Evolutionary conservation across 2,113 vertebrate species (phyloP).

Genomic region (Callocephalon fimbriatum): DNA sequence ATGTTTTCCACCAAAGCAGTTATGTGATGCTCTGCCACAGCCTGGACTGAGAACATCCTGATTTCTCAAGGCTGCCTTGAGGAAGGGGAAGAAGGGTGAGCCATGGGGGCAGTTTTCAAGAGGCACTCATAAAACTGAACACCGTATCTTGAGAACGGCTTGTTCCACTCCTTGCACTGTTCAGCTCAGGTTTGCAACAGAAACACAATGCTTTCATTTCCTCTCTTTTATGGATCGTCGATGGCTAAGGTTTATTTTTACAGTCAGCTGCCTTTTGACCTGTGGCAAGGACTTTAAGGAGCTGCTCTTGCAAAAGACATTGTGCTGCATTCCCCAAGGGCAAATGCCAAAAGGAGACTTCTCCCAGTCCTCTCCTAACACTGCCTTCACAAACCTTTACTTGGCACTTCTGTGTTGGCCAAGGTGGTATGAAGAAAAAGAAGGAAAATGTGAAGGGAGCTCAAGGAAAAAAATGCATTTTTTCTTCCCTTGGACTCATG

Average conservation of each 20-base stretch:
- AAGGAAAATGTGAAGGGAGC: neutral
- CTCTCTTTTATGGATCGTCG: rapidly evolving
- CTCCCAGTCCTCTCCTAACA: neutral
- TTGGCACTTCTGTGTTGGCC: neutral
- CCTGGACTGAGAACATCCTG: neutral
- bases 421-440: neutral
- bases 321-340: rapidly evolving
- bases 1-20: neutral
- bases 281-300: neutral
- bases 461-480: neutral
- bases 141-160: rapidly evolving
- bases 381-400: neutral
- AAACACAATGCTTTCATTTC: neutral
- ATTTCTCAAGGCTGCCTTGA: neutral
- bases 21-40: neutral
- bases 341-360: rapidly evolving
- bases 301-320: neutral
- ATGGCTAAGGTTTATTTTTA: neutral
- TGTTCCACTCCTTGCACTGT: rapidly evolving
- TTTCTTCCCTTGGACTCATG: neutral
- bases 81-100: neutral
- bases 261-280: neutral
- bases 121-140: neutral
- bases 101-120: rapidly evolving
- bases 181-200: neutral